Conservation (phyloP, 2,888 invertebrate species). For the Linyphia triangularis region DNA sequence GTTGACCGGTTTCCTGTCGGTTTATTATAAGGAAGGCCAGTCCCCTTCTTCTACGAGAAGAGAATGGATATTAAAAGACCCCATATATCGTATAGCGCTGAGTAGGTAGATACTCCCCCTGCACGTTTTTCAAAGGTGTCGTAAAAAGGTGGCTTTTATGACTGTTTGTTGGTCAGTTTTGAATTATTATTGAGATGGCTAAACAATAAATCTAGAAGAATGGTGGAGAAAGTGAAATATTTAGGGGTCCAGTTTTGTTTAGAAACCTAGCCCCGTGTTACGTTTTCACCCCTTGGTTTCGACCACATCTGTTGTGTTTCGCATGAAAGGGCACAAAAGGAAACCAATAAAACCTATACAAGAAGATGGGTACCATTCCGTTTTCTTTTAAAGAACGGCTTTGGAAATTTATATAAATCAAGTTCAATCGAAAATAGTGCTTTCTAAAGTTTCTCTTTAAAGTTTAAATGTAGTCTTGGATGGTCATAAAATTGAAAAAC, state of each 20-base stretch:
- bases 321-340: background rate
- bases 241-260: background rate
- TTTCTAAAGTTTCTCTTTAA: background rate
- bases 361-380: background rate
- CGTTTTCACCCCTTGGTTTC: background rate
- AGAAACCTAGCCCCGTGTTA: background rate
- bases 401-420: background rate
- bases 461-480: background rate
- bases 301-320: conserved; percentile 13
- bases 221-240: background rate
- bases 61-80: conserved; percentile 34
- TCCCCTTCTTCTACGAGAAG: conserved; percentile 4
- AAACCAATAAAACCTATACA: background rate
- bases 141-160: conserved; percentile 52
- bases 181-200: conserved; percentile 49
- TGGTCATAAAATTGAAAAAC: background rate
- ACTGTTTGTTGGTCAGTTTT: conserved; percentile 64
- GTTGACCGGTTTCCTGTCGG: conserved; percentile 40
- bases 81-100: background rate
- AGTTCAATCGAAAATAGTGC: background rate
- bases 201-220: conserved; percentile 20
- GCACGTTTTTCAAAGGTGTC: conserved; percentile 28
- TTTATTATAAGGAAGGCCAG: conserved; percentile 9
- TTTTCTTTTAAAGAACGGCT: background rate
- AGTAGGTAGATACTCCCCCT: background rate